Conservation (phyloP, 2,888 invertebrate genomes). For the Chironomus tentans region DNA sequence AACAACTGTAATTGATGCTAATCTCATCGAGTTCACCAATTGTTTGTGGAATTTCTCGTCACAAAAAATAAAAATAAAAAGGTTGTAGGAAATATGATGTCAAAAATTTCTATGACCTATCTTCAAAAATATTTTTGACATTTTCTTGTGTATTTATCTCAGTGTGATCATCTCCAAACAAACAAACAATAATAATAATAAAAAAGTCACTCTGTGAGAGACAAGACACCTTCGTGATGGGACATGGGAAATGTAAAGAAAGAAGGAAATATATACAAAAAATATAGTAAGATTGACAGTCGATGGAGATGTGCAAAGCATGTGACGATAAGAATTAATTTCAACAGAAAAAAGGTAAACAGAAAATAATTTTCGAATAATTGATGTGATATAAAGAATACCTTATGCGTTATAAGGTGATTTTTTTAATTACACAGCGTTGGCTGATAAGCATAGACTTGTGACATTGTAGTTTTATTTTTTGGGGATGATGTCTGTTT, state of each 20-base stretch:
- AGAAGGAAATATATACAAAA: background rate
- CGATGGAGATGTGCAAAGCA: background rate
- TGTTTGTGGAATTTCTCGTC: background rate
- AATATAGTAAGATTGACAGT: background rate
- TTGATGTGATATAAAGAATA: background rate
- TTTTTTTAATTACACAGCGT: no score
- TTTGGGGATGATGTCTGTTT: no score
- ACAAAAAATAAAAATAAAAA: no score
- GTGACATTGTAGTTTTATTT: no score
- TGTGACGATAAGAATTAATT: background rate
- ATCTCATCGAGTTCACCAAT: slow-evolving; percentile 1
- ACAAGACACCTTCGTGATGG: background rate
- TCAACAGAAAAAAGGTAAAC: background rate
- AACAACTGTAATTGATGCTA: slow-evolving; percentile 24
- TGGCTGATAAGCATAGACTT: no score
- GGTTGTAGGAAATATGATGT: background rate
- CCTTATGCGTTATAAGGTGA: background rate
- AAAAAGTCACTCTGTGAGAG: background rate
- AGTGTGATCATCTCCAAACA: background rate
- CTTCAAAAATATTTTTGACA: background rate
- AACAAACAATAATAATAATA: no score
- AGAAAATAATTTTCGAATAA: background rate
- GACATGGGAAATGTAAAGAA: background rate
- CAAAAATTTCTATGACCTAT: background rate
- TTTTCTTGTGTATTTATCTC: background rate